Percentiles rank a stretch among this genome's conserved stretches.
Conservation (phyloP, 2,888 invertebrate genomes). For the Synergus laeviventris region DNA sequence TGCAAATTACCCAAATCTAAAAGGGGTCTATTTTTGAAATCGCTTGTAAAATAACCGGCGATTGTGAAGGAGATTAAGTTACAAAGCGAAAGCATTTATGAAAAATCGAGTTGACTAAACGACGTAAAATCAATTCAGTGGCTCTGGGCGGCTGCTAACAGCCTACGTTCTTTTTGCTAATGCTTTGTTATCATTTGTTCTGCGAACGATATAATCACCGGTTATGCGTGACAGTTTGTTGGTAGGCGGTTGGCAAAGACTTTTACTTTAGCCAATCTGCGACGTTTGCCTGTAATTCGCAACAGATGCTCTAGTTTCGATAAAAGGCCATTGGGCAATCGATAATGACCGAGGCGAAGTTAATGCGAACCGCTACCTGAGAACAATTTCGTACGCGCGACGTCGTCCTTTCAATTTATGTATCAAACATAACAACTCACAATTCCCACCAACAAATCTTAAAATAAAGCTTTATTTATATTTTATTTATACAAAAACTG, state of each 20-base stretch:
- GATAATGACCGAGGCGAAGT: slow-evolving; percentile 39
- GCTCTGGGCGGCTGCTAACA: slow-evolving; percentile 39
- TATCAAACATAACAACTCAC: background rate
- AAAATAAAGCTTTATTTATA: background rate
- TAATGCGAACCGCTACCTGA: slow-evolving; percentile 39
- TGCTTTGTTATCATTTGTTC: slow-evolving; percentile 40
- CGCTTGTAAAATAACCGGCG: background rate
- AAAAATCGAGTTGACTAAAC: slow-evolving; percentile 31
- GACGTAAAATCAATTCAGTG: slow-evolving; percentile 36
- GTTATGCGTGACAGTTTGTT: slow-evolving; percentile 28
- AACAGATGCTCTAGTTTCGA: slow-evolving; percentile 41
- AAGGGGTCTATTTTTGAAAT: background rate
- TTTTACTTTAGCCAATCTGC: slow-evolving; percentile 33
- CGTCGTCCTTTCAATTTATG: slow-evolving; percentile 30
- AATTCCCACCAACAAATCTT: background rate
- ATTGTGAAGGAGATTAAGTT: slow-evolving; percentile 10
- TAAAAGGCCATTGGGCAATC: slow-evolving; percentile 41
- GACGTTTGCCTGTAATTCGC: slow-evolving; percentile 27
- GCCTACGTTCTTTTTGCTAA: slow-evolving; percentile 35
- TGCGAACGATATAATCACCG: slow-evolving; percentile 34
- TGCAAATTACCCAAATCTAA: background rate
- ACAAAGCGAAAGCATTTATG: slow-evolving; percentile 30
- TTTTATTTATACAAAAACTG: slow-evolving; percentile 22
- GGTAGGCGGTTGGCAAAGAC: slow-evolving; percentile 38
- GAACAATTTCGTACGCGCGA: slow-evolving; percentile 44